A percentile compares a stretch with the other conserved stretches of the same genome.
phyloP scores from a whole-genome alignment of 2,113 vertebrate species.

The Furnarius figulus region DNA sequence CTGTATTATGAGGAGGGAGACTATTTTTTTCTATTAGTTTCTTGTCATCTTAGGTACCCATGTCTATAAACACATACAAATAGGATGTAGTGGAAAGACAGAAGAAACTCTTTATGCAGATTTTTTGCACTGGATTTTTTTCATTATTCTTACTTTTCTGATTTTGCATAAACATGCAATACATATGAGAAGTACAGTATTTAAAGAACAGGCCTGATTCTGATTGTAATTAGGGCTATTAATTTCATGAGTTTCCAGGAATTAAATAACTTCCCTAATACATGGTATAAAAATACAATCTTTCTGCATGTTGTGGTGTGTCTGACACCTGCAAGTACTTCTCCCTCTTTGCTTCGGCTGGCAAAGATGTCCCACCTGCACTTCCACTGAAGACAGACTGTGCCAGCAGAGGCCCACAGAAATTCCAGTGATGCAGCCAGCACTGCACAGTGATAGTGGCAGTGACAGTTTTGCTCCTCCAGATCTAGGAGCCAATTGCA shows the following conservation, averaged over 20 bases:
- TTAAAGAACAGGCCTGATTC: not conserved
- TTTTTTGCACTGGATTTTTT: not conserved
- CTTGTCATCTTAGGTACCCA: not conserved
- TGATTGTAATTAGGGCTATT: not conserved
- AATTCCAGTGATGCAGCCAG: not conserved
- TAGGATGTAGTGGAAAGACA: not conserved
- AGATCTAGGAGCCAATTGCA: not conserved
- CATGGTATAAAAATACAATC: not conserved
- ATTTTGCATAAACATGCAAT: not conserved
- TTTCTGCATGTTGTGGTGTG: rapidly evolving
- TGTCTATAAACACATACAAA: not conserved
- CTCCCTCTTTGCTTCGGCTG: not conserved
- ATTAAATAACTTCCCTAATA: not conserved
- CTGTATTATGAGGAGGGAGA: not conserved
- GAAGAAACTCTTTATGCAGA: not conserved
- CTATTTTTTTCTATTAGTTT: not conserved
- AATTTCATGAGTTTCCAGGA: not conserved
- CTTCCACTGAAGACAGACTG: not conserved
- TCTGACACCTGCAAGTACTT: not conserved
- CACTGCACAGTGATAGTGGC: not conserved
- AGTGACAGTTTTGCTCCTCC: not conserved
- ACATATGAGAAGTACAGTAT: not conserved
- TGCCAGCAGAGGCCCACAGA: not conserved
- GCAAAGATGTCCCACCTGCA: not conserved
- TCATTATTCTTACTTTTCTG: not conserved